A percentile compares a stretch with the other conserved stretches of the same genome.
phyloP scores from a whole-genome alignment of 2,797 vertebrate species.

The Tympanoctomys barrerae region DNA sequence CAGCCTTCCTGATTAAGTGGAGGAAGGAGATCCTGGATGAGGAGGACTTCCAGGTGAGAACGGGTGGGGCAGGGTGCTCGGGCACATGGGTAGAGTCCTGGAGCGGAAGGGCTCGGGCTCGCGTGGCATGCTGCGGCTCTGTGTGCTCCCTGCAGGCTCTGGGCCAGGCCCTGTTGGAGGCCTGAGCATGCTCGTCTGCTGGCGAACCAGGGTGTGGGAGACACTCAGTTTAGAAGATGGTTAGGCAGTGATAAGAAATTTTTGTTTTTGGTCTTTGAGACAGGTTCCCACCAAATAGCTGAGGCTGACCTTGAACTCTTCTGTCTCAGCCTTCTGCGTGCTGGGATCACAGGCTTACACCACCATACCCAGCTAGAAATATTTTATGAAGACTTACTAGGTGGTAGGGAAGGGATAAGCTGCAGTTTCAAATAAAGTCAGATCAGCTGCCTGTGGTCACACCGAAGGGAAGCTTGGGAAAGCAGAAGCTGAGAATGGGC shows the following conservation, averaged over 20 bases:
- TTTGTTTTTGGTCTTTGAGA: background rate
- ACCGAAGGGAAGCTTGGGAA: background rate
- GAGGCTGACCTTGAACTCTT: background rate
- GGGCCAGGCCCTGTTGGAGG: background rate
- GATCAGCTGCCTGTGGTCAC: background rate
- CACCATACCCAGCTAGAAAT: background rate
- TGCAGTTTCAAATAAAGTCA: conserved; percentile 18
- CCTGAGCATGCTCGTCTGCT: background rate
- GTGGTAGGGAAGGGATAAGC: background rate
- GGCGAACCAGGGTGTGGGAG: background rate
- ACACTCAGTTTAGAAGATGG: background rate
- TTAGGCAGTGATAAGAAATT: background rate
- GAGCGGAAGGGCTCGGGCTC: background rate
- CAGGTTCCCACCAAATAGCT: background rate
- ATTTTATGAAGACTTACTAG: background rate
- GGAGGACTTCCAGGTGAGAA: conserved; percentile 96
- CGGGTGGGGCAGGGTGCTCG: background rate
- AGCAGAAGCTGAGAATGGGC: background rate
- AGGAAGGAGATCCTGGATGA: conserved; percentile 98
- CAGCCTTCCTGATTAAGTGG: conserved; percentile 99
- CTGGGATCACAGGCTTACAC: background rate
- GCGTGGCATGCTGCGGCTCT: background rate
- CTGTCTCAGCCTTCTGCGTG: background rate
- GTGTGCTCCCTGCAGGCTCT: background rate
- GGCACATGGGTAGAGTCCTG: background rate